A percentile compares a stretch with the other conserved stretches of the same genome.
These are phyloP conservation scores for Drosophila ustulata DNA, from an alignment of 2,888 invertebrate species.

Conservation along the genomic window DNA sequence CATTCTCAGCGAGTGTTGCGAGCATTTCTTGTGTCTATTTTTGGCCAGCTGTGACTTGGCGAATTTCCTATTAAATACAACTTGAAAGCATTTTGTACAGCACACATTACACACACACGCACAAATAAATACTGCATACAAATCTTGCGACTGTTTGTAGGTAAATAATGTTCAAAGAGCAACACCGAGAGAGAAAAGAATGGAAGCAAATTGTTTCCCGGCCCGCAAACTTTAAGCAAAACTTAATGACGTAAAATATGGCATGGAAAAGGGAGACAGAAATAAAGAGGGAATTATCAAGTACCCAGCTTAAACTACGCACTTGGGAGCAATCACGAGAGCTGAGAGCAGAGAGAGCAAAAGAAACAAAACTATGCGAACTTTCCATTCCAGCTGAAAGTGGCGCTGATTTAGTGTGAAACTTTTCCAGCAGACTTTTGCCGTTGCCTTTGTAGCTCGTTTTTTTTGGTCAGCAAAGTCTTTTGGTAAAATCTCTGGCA, in stretches of 20 bases:
- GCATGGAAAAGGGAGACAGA: slow-evolving; percentile 34
- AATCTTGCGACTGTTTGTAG: slow-evolving; percentile 28
- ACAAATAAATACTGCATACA: slow-evolving; percentile 1
- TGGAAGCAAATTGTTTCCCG: slow-evolving; percentile 36
- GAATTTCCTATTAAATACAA: slow-evolving; percentile 51
- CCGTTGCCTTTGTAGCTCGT: slow-evolving; percentile 39
- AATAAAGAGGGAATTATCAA: slow-evolving; percentile 52
- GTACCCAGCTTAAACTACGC: slow-evolving; percentile 71
- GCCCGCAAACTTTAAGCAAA: slow-evolving; percentile 56
- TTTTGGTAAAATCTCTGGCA: slow-evolving; percentile 27
- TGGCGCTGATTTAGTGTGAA: slow-evolving; percentile 78
- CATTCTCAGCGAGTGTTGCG: slow-evolving; percentile 38
- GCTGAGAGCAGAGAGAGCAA: slow-evolving; percentile 28
- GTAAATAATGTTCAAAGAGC: slow-evolving; percentile 60
- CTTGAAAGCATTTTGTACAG: slow-evolving; percentile 46
- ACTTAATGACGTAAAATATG: slow-evolving; percentile 76
- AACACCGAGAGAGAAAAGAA: not conserved
- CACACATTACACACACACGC: slow-evolving; percentile 15
- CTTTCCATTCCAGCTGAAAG: slow-evolving; percentile 48
- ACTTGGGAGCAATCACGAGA: slow-evolving; percentile 74
- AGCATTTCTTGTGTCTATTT: slow-evolving; percentile 41
- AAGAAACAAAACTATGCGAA: slow-evolving; percentile 55
- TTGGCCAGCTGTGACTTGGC: slow-evolving; percentile 12
- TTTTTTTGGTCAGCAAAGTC: slow-evolving; percentile 50
- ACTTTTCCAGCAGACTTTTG: slow-evolving; percentile 35